Conservation (phyloP, 23 tunicate species). For the Trididemnum miniatum region DNA sequence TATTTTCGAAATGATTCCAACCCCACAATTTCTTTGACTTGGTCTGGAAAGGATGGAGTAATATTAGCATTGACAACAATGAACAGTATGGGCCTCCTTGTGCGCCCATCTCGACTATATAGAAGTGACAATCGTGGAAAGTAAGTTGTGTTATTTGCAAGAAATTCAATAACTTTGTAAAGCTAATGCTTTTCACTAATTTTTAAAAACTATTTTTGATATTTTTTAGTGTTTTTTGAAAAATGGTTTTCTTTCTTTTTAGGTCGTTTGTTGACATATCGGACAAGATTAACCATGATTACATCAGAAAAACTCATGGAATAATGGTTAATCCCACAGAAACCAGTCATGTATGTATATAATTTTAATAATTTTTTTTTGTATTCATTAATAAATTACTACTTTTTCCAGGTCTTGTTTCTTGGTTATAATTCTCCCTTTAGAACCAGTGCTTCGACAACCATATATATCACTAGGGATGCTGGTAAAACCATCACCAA, state of each 20-base stretch:
- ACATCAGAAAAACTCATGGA: slow-evolving; percentile 54
- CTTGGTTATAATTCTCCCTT: slow-evolving; percentile 45
- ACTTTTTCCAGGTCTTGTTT: slow-evolving; percentile 19
- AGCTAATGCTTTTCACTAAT: no score
- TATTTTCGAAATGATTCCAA: slow-evolving; percentile 69
- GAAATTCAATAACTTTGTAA: background rate
- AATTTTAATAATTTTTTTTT: no score
- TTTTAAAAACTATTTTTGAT: no score
- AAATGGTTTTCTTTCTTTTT: no score
- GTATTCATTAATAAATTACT: background rate
- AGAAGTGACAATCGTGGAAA: slow-evolving; percentile 79
- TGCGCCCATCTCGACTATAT: slow-evolving; percentile 55
- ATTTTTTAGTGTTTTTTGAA: no score
- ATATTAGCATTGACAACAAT: slow-evolving; percentile 71
- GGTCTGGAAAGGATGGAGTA: slow-evolving; percentile 81
- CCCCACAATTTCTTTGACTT: slow-evolving; percentile 80
- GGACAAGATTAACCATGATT: slow-evolving; percentile 24
- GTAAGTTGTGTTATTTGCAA: slow-evolving; percentile 22
- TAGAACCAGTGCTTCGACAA: background rate
- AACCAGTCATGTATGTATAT: slow-evolving; percentile 19
- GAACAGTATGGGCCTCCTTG: slow-evolving; percentile 10
- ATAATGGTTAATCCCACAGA: slow-evolving; percentile 67
- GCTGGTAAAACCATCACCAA: slow-evolving; percentile 39
- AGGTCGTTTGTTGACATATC: slow-evolving; percentile 71
- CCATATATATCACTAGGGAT: slow-evolving; percentile 40